These are phyloP conservation scores for Macheiramphus alcinus DNA, from an alignment of 2,113 vertebrate species.

Conservation along the genomic window DNA sequence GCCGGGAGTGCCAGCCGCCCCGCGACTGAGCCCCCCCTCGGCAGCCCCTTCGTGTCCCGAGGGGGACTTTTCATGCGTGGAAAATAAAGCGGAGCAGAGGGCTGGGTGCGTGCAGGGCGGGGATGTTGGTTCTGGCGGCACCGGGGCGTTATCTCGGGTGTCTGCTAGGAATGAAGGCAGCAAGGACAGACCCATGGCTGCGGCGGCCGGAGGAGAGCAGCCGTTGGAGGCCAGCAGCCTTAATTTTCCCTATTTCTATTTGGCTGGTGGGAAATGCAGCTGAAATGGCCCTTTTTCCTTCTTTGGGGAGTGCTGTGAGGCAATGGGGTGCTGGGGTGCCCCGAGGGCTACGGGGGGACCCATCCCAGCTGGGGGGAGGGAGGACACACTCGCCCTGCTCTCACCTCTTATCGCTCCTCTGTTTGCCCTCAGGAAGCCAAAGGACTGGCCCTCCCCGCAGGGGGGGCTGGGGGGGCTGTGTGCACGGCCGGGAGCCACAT, in stretches of 20 bases:
- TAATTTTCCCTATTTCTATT: neutral
- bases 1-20: constrained; percentile 73
- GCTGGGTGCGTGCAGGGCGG: neutral
- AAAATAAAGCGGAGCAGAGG: constrained; percentile 28
- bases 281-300: neutral
- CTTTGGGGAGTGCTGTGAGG: fast-evolving
- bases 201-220: fast-evolving
- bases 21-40: constrained; percentile 31
- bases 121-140: neutral
- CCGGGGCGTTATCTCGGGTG: fast-evolving
- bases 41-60: fast-evolving
- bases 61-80: fast-evolving
- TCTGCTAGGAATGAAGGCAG: neutral
- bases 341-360: fast-evolving
- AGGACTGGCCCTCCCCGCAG: neutral
- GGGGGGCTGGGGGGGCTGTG: fast-evolving
- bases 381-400: neutral
- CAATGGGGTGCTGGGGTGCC: neutral
- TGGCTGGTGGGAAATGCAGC: neutral
- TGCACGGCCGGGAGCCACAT: fast-evolving
- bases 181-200: neutral
- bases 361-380: neutral
- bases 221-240: neutral
- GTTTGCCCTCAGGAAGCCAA: neutral
- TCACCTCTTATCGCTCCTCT: neutral